Evolutionary conservation across 2,113 vertebrate genomes (phyloP).

Genomic region (Ursus arctos): DNA sequence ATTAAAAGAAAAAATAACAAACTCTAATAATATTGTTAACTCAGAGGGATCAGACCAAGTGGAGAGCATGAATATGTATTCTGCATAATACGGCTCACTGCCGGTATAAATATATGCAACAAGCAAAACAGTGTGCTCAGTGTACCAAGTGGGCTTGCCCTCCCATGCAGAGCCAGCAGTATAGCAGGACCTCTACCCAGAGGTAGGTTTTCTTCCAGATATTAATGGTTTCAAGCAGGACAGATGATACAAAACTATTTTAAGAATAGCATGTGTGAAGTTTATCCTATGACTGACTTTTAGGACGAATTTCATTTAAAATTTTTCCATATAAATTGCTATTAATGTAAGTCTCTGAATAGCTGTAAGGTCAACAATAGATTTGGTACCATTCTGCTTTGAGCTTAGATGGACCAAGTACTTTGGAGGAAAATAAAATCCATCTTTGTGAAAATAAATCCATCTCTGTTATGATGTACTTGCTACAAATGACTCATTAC

Average conservation of each 20-base stretch:
- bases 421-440: neutral
- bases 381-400: neutral
- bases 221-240: neutral
- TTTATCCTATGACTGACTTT: neutral
- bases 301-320: neutral
- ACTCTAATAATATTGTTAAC: neutral
- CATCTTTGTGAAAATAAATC: slow-evolving; percentile 3
- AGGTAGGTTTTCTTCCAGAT: neutral
- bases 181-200: neutral
- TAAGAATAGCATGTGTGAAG: neutral
- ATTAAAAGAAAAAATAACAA: neutral
- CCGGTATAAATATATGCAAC: neutral
- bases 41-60: neutral
- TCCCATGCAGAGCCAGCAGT: no score
- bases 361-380: neutral
- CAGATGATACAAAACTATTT: neutral
- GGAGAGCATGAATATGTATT: neutral
- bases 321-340: neutral
- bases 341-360: neutral
- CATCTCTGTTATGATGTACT: neutral
- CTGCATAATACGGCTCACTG: neutral
- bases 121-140: rapidly evolving
- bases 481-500: neutral
- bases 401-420: neutral
- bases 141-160: neutral